phyloP scores from a whole-genome alignment of 2,797 vertebrate species.

The Arctocebus calabarensis region DNA sequence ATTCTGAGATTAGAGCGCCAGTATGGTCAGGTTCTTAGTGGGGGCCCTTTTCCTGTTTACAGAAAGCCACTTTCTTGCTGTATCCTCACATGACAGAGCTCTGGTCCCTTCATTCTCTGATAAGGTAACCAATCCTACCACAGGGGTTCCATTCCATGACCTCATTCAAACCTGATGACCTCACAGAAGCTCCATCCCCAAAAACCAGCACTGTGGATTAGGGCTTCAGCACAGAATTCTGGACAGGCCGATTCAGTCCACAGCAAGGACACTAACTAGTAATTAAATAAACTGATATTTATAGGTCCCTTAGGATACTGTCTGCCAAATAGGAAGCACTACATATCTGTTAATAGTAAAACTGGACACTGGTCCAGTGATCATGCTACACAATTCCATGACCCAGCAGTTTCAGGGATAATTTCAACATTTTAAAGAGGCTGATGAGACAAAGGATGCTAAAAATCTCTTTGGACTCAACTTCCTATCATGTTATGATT shows the following conservation, averaged over 20 bases:
- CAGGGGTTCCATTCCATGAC: neutral
- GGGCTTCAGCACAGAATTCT: neutral
- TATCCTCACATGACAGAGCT: neutral
- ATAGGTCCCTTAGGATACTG: neutral
- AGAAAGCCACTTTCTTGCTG: neutral
- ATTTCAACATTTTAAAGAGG: neutral
- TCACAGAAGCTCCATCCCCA: neutral
- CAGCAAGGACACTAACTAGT: neutral
- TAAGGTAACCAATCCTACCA: neutral
- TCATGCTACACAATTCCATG: neutral
- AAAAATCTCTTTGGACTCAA: slow-evolving; percentile 8
- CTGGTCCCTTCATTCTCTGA: neutral
- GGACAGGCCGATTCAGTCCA: neutral
- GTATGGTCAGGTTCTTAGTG: neutral
- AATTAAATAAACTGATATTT: neutral
- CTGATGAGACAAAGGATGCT: neutral
- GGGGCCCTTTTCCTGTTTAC: neutral
- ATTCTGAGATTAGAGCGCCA: neutral
- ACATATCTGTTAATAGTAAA: neutral
- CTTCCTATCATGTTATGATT: neutral
- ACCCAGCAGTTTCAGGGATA: neutral
- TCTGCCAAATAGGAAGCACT: neutral
- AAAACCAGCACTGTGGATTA: neutral
- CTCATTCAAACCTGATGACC: neutral
- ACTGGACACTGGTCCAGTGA: neutral